These are phyloP conservation scores for Prunella strophiata DNA, from an alignment of 2,797 vertebrate genomes.

Conservation along the genomic window DNA sequence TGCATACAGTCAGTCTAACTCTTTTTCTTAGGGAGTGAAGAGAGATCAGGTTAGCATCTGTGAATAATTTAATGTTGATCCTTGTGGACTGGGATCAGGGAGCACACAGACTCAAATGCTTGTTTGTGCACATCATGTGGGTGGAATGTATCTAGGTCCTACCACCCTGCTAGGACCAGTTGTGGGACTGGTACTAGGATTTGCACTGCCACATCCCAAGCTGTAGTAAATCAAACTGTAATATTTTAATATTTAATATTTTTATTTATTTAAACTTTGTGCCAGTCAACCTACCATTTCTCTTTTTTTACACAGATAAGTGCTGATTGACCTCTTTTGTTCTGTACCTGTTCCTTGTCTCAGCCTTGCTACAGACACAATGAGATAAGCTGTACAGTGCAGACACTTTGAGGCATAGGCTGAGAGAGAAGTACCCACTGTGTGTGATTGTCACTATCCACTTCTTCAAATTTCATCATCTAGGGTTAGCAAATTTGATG, in stretches of 20 bases:
- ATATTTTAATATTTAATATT: background rate
- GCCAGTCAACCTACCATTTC: background rate
- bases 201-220: background rate
- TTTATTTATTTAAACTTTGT: background rate
- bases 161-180: background rate
- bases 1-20: background rate
- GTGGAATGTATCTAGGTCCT: background rate
- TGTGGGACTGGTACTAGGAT: background rate
- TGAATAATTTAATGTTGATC: background rate
- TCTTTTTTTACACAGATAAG: background rate
- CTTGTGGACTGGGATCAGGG: background rate
- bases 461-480: background rate
- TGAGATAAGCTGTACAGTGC: background rate
- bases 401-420: rapidly evolving
- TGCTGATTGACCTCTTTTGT: background rate
- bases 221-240: background rate
- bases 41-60: background rate
- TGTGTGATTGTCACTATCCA: background rate
- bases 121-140: background rate
- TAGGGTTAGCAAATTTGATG: background rate
- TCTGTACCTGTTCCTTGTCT: background rate
- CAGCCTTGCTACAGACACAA: background rate
- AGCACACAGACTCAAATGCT: background rate
- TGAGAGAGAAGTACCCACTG: background rate
- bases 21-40: background rate